Percentiles rank a stretch among this genome's conserved stretches.
These are phyloP conservation scores for Microtus oregoni DNA, from an alignment of 2,113 vertebrate genomes.

Conservation along the genomic window DNA sequence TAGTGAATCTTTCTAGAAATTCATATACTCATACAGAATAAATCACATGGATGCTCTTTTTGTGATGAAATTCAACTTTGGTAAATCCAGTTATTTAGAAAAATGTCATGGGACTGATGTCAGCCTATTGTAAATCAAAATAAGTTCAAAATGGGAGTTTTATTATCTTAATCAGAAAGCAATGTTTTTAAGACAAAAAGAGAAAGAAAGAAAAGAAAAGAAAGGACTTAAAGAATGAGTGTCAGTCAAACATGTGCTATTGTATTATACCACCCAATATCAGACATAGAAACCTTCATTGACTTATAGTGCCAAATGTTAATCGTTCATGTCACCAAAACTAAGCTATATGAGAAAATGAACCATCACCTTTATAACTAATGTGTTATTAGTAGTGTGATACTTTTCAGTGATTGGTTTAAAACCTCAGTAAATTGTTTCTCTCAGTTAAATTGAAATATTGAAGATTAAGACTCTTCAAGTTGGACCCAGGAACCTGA, in stretches of 20 bases:
- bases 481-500: background rate
- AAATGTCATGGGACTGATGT: constrained; percentile 10
- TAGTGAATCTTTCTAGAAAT: constrained; percentile 63
- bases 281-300: background rate
- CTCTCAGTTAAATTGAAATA: background rate
- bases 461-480: background rate
- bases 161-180: constrained; percentile 25
- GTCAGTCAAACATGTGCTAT: too few species aligned
- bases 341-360: background rate
- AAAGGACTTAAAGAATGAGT: background rate
- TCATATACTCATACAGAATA: constrained; percentile 43
- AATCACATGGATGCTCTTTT: constrained; percentile 51
- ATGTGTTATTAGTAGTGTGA: background rate
- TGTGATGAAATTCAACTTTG: constrained; percentile 39
- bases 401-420: background rate
- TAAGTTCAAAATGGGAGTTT: background rate
- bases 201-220: background rate
- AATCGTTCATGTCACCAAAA: background rate
- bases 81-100: constrained; percentile 52
- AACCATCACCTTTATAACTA: background rate
- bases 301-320: background rate
- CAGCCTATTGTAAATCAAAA: constrained; percentile 52
- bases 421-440: background rate
- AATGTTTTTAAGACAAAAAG: background rate
- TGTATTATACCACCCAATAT: background rate